Evolutionary conservation across 2,797 vertebrate species (phyloP), one percentile per base, ranked within the genome.

Genomic region (Pantherophis vulpinus): DNA sequence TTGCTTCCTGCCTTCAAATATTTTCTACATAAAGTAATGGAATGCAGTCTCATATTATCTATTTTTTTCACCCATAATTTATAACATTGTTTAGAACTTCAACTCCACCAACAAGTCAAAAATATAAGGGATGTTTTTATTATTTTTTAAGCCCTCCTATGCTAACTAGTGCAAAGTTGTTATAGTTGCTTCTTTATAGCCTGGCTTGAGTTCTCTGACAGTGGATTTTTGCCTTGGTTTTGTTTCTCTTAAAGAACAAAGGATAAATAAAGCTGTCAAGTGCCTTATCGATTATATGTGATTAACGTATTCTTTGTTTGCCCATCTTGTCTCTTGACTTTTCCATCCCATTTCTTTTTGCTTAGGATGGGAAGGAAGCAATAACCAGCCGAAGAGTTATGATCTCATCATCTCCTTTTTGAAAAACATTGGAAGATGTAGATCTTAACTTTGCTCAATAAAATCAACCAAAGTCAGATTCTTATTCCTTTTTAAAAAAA

Each of bases 191-290:
- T 37, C 91, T 94, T 94, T 3, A 0, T 59, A 60, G 92, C 91
- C 94, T 93, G 87, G 92, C 93, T 61, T 66, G 90, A 92, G 95
- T 91, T 89, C 27, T 10, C 66, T 70, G 91, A 91, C 92, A 93
- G 90, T 58, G 91, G 92, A 89, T 94, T 94, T 92, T 90, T 95
- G 92, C 0, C 2, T 92, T 96, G 79, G 37, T 93, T 96, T 94
- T 89, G 91, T 94, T 96, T 94, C 88, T 91, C 51, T 88, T 95
- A 94, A 95, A 63, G 92, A 90, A 96, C 93, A 94, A 96, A 95
- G 95, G 88, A 92, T 92, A 63, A 96, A 94, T 96, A 96, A 97
- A 97, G 94, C 95, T 94, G 88, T 94, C 95, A 95, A 90, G 95
- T 58, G 92, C 32, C 91, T 56, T 94, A 95, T 94, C 93, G 96